Percentiles rank a stretch among this genome's conserved stretches.
Evolutionary conservation across 1,140 invertebrate genomes (phyloP).

Genomic region (Lepidurus apus): DNA sequence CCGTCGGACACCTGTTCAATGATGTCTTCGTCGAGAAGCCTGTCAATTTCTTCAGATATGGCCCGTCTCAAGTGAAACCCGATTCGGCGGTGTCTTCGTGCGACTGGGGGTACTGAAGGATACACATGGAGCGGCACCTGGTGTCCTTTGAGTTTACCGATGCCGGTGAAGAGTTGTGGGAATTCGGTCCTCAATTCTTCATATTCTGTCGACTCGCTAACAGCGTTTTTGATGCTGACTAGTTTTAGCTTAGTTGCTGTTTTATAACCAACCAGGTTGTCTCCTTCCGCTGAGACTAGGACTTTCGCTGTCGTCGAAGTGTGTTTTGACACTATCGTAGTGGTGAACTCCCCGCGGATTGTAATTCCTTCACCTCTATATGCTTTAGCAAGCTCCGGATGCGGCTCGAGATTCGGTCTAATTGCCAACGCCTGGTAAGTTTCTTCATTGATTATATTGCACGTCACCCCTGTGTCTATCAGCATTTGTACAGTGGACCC

Average conservation of each 20-base stretch:
- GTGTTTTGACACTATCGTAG: conserved; percentile 6
- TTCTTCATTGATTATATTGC: conserved; percentile 15
- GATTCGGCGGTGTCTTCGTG: conserved; percentile 21
- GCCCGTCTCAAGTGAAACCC: conserved; percentile 26
- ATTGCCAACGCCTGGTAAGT: not conserved
- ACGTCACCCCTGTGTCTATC: conserved; percentile 12
- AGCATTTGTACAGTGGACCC: not conserved
- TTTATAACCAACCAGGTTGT: conserved; percentile 8
- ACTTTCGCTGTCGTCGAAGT: not conserved
- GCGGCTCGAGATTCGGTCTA: not conserved
- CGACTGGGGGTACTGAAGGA: conserved; percentile 19
- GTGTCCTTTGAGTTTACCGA: conserved; percentile 8
- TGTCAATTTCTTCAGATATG: conserved; percentile 25
- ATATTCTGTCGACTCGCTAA: not conserved
- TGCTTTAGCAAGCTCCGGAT: not conserved
- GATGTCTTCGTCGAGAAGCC: not conserved
- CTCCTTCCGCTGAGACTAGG: not conserved
- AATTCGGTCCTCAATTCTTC: not conserved
- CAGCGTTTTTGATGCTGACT: not conserved
- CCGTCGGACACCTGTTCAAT: conserved; percentile 28
- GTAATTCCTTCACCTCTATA: not conserved
- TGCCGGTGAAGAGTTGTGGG: not conserved
- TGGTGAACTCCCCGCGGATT: conserved; percentile 7
- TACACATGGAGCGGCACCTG: conserved; percentile 23
- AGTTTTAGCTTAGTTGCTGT: conserved; percentile 12